Base-by-base conservation (phyloP, 2,888 invertebrate species). In the Epistrophella euchroma region DNA sequence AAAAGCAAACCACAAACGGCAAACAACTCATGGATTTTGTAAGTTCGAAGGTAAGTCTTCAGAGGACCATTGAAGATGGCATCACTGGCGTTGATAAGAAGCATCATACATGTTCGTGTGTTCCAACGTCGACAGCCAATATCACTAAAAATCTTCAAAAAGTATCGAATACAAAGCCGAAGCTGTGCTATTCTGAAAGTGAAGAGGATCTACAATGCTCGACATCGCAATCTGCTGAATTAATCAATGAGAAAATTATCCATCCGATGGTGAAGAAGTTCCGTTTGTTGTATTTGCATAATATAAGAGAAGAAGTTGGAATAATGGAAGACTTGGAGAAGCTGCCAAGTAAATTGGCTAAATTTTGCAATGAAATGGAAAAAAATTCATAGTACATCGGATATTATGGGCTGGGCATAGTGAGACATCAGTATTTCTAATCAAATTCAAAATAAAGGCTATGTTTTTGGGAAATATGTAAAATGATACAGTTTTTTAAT, bases 211-310 rank as follows among this genome's bases (percentile, higher is more conserved):
- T 1, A n/a, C 25, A 45, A 7, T 64, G 74, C 19, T 28, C 77
- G 9, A 43, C 74, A 22, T 52, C 70, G 11, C 35, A 47, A n/a
- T 77, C 86, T 7, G 86, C 86, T 64, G 91, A 90, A 66, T 50
- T 91, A 0, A 89, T 91, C 2, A 89, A 84, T 32, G 87, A 89
- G 0, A 90, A 89, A 64, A 89, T 92, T 0, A 90, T 91, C 22
- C 89, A 89, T 58, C 91, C 92, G 3, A 89, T 91, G 88, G 88
- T 90, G 25, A 90, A 89, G 2, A 90, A 90, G 35, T 76, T 91
- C 7, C 91, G 90, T 52, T 89, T 89, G 0, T 89, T 91, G 89
- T 91, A 89, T 72, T 66, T 91, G 2, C 89, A 90, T 52, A 90
- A 89, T 62, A 78, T 91, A 2, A 88, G 88, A 7, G 90, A 90